Evolutionary conservation across 2,113 vertebrate genomes (phyloP).

Genomic region (Erythrocercus mccallii): DNA sequence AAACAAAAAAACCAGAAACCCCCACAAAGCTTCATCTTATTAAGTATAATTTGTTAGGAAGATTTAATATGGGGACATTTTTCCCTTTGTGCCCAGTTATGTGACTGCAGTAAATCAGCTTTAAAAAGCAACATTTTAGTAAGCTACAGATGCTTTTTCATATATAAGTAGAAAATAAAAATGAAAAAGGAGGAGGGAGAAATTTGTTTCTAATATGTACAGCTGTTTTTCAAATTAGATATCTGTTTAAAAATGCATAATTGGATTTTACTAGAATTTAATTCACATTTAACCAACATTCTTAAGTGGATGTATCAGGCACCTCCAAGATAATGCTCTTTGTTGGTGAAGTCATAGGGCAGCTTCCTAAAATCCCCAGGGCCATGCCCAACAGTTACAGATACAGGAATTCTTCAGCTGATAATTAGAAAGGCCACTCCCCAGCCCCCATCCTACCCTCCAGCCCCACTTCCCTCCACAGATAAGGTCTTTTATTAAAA

Average conservation of each 20-base stretch:
- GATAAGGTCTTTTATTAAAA: slow-evolving; percentile 49
- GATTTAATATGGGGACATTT: neutral
- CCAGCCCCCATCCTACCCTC: neutral
- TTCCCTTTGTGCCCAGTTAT: neutral
- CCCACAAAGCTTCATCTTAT: neutral
- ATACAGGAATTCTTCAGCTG: slow-evolving; percentile 1
- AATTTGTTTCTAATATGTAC: slow-evolving; percentile 23
- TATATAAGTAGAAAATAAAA: neutral
- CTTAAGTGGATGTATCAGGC: neutral
- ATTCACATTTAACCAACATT: slow-evolving; percentile 8
- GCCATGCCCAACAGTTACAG: neutral
- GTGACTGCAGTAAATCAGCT: neutral
- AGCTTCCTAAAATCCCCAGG: slow-evolving; percentile 2
- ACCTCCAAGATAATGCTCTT: neutral
- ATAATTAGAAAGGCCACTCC: neutral
- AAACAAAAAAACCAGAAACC: neutral
- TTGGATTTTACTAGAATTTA: slow-evolving; percentile 26
- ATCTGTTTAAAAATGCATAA: neutral
- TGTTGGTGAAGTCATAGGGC: slow-evolving; percentile 16
- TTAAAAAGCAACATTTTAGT: neutral
- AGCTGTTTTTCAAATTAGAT: slow-evolving; percentile 45
- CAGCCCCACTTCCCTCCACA: neutral
- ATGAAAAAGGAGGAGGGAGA: neutral
- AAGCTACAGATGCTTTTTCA: neutral
- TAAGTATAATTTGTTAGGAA: neutral